Percentiles rank a stretch among this genome's conserved stretches.
Conservation (phyloP, 1,140 invertebrate genomes). For the Drusus annulatus region DNA sequence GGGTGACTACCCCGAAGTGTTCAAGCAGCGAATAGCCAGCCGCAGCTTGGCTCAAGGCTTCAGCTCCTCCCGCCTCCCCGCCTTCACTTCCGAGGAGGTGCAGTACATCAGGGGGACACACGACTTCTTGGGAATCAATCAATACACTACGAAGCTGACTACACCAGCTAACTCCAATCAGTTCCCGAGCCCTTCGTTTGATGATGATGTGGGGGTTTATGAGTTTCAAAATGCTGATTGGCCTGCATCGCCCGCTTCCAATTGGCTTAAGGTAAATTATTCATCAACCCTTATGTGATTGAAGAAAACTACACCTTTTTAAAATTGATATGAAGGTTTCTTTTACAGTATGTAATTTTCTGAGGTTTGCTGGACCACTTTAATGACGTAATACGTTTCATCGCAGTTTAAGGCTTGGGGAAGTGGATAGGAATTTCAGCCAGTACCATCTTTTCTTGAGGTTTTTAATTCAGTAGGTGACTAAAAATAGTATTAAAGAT, state of each 20-base stretch:
- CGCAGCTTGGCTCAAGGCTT: slow-evolving; percentile 74
- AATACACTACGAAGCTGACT: slow-evolving; percentile 71
- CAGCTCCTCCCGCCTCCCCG: slow-evolving; percentile 72
- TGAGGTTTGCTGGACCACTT: too few species aligned
- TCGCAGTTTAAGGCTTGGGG: too few species aligned
- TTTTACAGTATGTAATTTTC: too few species aligned
- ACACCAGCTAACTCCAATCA: slow-evolving; percentile 61
- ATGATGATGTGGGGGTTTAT: slow-evolving; percentile 69
- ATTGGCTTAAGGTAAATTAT: slow-evolving; percentile 70
- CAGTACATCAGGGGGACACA: slow-evolving; percentile 72
- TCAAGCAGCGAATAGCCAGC: slow-evolving; percentile 72
- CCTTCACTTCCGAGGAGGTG: slow-evolving; percentile 73
- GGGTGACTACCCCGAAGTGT: slow-evolving; percentile 76
- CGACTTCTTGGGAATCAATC: slow-evolving; percentile 77
- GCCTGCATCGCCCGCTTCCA: slow-evolving; percentile 60
- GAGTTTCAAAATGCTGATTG: slow-evolving; percentile 67
- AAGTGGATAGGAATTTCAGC: too few species aligned
- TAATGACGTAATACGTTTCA: too few species aligned
- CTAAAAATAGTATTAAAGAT: too few species aligned
- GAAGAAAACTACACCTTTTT: too few species aligned
- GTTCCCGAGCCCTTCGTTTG: slow-evolving; percentile 67
- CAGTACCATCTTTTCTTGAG: too few species aligned
- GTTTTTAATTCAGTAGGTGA: too few species aligned
- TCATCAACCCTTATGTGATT: too few species aligned
- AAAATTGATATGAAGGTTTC: too few species aligned